Conservation (phyloP, 2,888 invertebrate genomes). For the Hemaris fuciformis region DNA sequence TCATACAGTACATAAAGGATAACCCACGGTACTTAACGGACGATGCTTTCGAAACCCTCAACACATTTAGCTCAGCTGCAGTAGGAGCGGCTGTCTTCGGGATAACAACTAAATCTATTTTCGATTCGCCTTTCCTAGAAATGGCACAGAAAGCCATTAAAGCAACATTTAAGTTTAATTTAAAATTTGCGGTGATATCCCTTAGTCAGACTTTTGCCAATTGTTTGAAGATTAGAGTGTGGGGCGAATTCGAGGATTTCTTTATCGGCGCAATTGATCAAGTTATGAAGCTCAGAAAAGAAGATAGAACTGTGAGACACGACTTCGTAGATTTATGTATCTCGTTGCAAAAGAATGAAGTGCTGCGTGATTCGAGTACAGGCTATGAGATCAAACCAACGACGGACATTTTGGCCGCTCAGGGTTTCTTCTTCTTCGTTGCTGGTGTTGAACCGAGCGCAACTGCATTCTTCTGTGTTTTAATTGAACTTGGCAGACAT, state of each 20-base stretch:
- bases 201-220: conserved; percentile 33
- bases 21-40: conserved; percentile 38
- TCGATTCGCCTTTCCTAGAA: conserved; percentile 53
- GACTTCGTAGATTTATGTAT: conserved; percentile 62
- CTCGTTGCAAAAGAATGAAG: conserved; percentile 49
- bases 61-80: conserved; percentile 46
- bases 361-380: conserved; percentile 42
- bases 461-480: conserved; percentile 43
- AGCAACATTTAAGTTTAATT: conserved; percentile 30
- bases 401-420: conserved; percentile 54
- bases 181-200: conserved; percentile 36
- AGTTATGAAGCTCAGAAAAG: conserved; percentile 46
- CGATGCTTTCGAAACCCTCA: conserved; percentile 37
- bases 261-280: conserved; percentile 57
- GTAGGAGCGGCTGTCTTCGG: conserved; percentile 64
- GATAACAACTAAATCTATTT: conserved; percentile 48
- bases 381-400: conserved; percentile 52
- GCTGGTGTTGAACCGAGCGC: conserved; percentile 67
- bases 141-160: conserved; percentile 34
- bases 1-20: conserved; percentile 41
- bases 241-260: conserved; percentile 45
- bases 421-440: conserved; percentile 61
- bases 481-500: conserved; percentile 54
- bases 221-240: conserved; percentile 41
- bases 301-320: conserved; percentile 43